A percentile compares a stretch with the other conserved stretches of the same genome.
phyloP scores from a whole-genome alignment of 2,797 vertebrate species.

The Oceanodroma leucorhoa region DNA sequence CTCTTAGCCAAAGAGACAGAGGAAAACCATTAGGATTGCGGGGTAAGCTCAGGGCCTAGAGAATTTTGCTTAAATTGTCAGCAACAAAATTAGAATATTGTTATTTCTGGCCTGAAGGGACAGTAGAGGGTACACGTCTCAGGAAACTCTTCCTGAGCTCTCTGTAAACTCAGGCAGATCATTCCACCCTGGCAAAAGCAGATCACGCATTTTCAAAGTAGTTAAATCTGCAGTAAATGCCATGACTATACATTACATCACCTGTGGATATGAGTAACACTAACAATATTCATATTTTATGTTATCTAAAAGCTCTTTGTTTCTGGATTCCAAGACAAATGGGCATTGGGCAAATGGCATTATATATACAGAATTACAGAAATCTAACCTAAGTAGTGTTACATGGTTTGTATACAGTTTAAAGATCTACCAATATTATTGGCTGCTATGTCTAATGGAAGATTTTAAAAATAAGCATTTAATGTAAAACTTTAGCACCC shows the following conservation, averaged over 20 bases:
- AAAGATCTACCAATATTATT: not conserved
- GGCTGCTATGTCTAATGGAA: not conserved
- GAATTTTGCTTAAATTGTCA: not conserved
- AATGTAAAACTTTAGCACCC: not conserved
- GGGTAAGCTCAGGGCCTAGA: not conserved
- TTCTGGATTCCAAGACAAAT: not conserved
- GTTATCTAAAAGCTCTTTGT: not conserved
- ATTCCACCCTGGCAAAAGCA: not conserved
- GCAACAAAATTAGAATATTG: not conserved
- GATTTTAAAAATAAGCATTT: not conserved
- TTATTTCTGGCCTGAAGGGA: not conserved
- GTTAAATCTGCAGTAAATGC: not conserved
- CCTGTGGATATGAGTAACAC: not conserved
- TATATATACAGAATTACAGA: not conserved
- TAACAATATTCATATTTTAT: not conserved
- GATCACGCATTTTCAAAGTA: not conserved
- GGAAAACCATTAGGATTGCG: not conserved
- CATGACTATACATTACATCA: not conserved
- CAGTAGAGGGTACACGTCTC: not conserved
- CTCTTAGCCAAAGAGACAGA: not conserved
- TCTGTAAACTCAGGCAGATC: not conserved
- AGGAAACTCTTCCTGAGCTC: not conserved
- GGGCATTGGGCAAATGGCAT: not conserved
- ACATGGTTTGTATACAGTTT: not conserved
- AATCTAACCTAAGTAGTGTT: not conserved